Conservation (phyloP, 2,797 vertebrate genomes). For the Holocentrus rufus region DNA sequence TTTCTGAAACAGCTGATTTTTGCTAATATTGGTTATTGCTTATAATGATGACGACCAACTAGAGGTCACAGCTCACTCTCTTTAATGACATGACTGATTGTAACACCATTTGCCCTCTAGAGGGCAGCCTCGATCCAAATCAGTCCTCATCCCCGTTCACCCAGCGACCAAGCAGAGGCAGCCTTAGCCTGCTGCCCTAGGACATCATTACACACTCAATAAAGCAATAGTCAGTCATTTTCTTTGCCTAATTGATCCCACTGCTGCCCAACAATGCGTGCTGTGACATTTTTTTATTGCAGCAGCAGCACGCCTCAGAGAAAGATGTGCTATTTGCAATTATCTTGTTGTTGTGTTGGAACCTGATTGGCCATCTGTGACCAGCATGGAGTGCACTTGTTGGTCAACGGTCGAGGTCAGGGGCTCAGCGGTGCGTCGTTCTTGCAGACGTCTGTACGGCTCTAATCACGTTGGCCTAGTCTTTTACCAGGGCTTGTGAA, state of each 20-base stretch:
- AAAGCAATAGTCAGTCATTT: constrained; percentile 80
- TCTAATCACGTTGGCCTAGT: constrained; percentile 46
- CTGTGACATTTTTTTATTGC: constrained; percentile 58
- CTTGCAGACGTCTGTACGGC: constrained; percentile 26
- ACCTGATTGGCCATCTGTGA: constrained; percentile 67
- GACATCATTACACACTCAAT: constrained; percentile 80
- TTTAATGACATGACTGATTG: not conserved
- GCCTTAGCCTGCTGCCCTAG: constrained; percentile 51
- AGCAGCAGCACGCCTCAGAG: constrained; percentile 53
- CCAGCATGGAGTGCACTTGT: constrained; percentile 60
- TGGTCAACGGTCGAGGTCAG: constrained; percentile 70
- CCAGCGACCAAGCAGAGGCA: constrained; percentile 38
- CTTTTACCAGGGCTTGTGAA: constrained; percentile 61
- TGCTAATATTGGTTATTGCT: no score
- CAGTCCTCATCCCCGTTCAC: not conserved
- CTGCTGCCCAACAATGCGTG: constrained; percentile 65
- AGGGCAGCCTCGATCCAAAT: constrained; percentile 59
- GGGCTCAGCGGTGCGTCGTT: constrained; percentile 42
- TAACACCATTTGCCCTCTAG: constrained; percentile 52
- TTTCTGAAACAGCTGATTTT: no score
- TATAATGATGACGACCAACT: no score
- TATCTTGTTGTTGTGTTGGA: constrained; percentile 58
- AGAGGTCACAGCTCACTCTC: no score
- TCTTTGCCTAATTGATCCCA: constrained; percentile 80
- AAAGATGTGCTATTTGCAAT: constrained; percentile 59